Conservation (phyloP, 2,797 vertebrate species). For the Chaunax sp. region DNA sequence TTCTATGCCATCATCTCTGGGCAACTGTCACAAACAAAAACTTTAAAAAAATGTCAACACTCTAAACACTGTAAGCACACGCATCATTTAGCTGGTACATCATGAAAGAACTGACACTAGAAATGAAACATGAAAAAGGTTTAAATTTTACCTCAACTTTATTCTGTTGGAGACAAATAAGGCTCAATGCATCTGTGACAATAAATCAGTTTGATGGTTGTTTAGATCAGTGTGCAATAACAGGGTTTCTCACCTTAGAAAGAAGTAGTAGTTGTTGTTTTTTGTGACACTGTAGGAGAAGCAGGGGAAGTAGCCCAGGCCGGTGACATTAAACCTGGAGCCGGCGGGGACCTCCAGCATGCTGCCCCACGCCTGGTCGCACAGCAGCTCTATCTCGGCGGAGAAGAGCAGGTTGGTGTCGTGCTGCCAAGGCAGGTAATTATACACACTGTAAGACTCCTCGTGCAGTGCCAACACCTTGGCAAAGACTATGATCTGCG, state of each 20-base stretch:
- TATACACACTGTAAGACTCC: slow-evolving; percentile 86
- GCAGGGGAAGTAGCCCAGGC: slow-evolving; percentile 88
- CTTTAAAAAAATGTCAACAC: not conserved
- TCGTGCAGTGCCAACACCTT: slow-evolving; percentile 85
- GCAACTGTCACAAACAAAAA: not conserved
- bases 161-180: not conserved
- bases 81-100: too few species aligned
- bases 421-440: slow-evolving; percentile 86
- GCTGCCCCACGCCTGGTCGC: slow-evolving; percentile 90
- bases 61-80: too few species aligned
- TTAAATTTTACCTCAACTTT: too few species aligned
- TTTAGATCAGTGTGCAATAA: not conserved
- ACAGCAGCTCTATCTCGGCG: slow-evolving; percentile 88
- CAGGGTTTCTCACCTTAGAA: slow-evolving; percentile 82
- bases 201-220: not conserved
- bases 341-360: slow-evolving; percentile 89
- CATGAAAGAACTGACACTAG: too few species aligned
- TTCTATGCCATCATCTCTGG: slow-evolving; percentile 4
- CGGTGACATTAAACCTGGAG: slow-evolving; percentile 87
- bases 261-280: slow-evolving; percentile 90
- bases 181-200: not conserved
- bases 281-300: slow-evolving; percentile 87
- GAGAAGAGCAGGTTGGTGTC: slow-evolving; percentile 86
- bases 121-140: too few species aligned
- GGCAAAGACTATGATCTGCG: slow-evolving; percentile 88